Evolutionary conservation across 1,140 invertebrate genomes (phyloP), one percentile per base, ranked within the genome.

Genomic region (Drosophila equinoxialis): DNA sequence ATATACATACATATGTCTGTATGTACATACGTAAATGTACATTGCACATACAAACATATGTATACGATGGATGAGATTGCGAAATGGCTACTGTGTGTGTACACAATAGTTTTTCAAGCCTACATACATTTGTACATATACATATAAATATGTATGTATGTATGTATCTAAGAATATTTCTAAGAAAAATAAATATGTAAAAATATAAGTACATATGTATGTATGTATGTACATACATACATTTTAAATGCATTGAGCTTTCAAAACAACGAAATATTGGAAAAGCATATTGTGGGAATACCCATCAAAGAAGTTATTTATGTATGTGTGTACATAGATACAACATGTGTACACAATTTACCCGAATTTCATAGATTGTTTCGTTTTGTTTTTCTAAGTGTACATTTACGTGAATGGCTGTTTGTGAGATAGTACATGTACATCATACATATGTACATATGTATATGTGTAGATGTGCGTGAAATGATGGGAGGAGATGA

Each of bases 401-500:
- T 51, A 51, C 45, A 23, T 51, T 51, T 51, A 51, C n/a, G 45
- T 51, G 30, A 37, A 41, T 45, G 14, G n/a, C n/a, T 51, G 17
- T 23, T 5, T 23, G 17, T 11, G 6, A 23, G 17, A 37, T 17
- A 30, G 41, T 35, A 14, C 20, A 17, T 39, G 11, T 30, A 60
- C 13, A 57, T 30, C 5, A 6, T 23, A 33, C 26, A 13, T 23
- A 35, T 17, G 6, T 23, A 35, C 17, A n/a, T n/a, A 17, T 26
- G n/a, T 14, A 5, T 33, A 1, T 17, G 30, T 35, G n/a, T 58
- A 35, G 17, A 37, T 59, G 57, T 59, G 57, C 17, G 57, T 59
- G 33, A 59, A 59, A 59, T 59, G 57, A 59, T 58, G 55, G 55
- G 33, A 33, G 45, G 17, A 33, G 33, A 58, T 39, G 57, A 59